Percentiles rank a stretch among this genome's conserved stretches.
Evolutionary conservation across 1,140 invertebrate genomes (phyloP).

Genomic region (Nasonia giraulti): DNA sequence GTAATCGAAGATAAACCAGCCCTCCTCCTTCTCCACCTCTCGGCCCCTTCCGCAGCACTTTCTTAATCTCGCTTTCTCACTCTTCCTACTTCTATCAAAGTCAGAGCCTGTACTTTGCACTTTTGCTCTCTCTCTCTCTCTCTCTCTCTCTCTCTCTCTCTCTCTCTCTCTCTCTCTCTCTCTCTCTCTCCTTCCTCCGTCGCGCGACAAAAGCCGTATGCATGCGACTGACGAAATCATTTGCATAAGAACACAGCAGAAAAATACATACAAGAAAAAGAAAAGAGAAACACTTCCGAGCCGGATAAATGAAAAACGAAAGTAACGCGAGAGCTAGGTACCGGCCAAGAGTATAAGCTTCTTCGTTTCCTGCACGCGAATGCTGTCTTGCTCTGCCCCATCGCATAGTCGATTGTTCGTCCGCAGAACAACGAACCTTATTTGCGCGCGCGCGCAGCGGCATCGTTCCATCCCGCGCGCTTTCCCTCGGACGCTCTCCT

Average conservation of each 20-base stretch:
- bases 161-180: background rate
- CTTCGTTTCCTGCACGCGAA: slow-evolving; percentile 47
- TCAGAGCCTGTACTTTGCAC: background rate
- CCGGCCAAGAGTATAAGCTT: slow-evolving; percentile 8
- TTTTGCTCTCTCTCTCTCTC: background rate
- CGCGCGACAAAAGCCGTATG: background rate
- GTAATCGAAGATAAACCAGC: slow-evolving; percentile 71
- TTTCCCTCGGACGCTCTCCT: slow-evolving; percentile 17
- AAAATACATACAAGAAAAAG: background rate
- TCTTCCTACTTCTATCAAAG: slow-evolving; percentile 27
- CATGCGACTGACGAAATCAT: background rate
- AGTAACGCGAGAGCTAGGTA: slow-evolving; percentile 7
- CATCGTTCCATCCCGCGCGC: too few relatives aligned
- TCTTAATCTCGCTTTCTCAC: slow-evolving; percentile 31
- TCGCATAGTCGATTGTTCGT: slow-evolving; percentile 50
- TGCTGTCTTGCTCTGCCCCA: slow-evolving; percentile 22
- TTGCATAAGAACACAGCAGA: slow-evolving; percentile 22
- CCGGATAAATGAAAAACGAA: slow-evolving; percentile 17
- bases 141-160: background rate
- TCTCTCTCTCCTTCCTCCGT: background rate
- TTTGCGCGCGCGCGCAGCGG: background rate
- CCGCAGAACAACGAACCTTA: background rate
- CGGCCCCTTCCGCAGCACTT: background rate
- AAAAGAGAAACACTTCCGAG: background rate
- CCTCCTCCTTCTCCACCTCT: background rate